A percentile compares a stretch with the other conserved stretches of the same genome.
Conservation (phyloP, 2,888 invertebrate species). For the Leucophenga montana region DNA sequence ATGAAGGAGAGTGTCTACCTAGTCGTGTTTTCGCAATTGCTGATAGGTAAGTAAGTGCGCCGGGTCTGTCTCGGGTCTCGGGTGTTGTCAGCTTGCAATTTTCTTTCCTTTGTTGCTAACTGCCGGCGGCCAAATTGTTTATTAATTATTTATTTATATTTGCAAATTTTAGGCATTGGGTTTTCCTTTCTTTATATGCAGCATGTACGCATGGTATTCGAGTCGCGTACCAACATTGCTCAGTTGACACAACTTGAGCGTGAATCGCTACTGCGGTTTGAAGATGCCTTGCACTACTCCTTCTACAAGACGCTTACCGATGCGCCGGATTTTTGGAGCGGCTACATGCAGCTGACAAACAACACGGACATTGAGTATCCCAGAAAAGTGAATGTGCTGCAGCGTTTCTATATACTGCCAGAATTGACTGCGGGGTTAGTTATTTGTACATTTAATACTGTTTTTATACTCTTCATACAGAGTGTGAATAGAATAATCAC, state of each 20-base stretch:
- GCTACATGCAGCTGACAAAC: slow-evolving; percentile 78
- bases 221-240: slow-evolving; percentile 88
- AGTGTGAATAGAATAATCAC: too few species aligned
- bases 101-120: slow-evolving; percentile 6
- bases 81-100: slow-evolving; percentile 12
- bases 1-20: slow-evolving; percentile 6
- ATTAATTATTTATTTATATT: slow-evolving; percentile 19
- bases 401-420: slow-evolving; percentile 88
- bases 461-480: too few species aligned
- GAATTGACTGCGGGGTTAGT: slow-evolving; percentile 78
- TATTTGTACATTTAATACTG: background rate
- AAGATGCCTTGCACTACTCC: slow-evolving; percentile 92
- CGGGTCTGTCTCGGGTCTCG: background rate
- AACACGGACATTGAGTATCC: slow-evolving; percentile 89
- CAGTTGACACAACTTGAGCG: slow-evolving; percentile 85
- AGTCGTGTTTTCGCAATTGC: slow-evolving; percentile 68
- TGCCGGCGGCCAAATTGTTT: slow-evolving; percentile 29
- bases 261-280: slow-evolving; percentile 88
- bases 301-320: slow-evolving; percentile 88
- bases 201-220: slow-evolving; percentile 82
- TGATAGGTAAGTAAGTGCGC: slow-evolving; percentile 66
- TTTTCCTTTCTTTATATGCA: slow-evolving; percentile 77
- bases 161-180: background rate
- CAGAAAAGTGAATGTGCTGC: slow-evolving; percentile 84
- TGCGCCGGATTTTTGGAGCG: slow-evolving; percentile 77